Percentiles rank a stretch among this genome's conserved stretches.
phyloP scores from a whole-genome alignment of 2,888 invertebrate species.

The Lycocerus yunnanus region DNA sequence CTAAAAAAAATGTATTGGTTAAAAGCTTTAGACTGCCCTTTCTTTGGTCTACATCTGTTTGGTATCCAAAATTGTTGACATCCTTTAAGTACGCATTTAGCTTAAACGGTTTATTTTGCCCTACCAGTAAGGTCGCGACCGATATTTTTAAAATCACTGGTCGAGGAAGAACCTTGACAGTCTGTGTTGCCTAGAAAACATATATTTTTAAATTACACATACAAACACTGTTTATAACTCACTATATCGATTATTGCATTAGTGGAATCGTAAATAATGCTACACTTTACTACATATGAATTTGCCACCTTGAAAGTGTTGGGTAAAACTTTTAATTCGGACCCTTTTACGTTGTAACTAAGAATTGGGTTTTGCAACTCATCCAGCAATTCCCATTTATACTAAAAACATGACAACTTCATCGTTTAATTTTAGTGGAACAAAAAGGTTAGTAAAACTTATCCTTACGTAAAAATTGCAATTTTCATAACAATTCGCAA shows the following conservation, averaged over 20 bases:
- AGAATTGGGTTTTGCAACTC: neutral
- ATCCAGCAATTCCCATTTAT: conserved; percentile 21
- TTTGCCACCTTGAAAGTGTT: neutral
- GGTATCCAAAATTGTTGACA: conserved; percentile 9
- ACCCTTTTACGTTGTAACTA: neutral
- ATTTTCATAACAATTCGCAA: conserved; percentile 9
- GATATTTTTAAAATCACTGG: conserved; percentile 9
- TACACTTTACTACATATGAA: conserved; percentile 13
- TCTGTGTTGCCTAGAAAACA: conserved; percentile 12
- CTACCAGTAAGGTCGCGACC: conserved; percentile 16
- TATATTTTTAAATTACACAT: neutral
- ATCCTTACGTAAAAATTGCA: conserved; percentile 25
- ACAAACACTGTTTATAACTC: neutral
- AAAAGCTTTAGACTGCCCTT: neutral
- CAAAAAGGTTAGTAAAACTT: no score
- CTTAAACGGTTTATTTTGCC: conserved; percentile 18
- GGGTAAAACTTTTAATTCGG: neutral
- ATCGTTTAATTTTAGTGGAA: no score
- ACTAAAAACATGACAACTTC: conserved; percentile 6
- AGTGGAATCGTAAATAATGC: conserved; percentile 2
- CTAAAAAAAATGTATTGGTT: neutral
- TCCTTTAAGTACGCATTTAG: conserved; percentile 26
- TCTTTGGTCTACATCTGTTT: conserved; percentile 7
- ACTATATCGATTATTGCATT: conserved; percentile 5
- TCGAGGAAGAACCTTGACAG: conserved; percentile 6